Evolutionary conservation across 1,140 invertebrate species (phyloP), one percentile per base, ranked within the genome.

Genomic region (Trachymyrmex septentrionalis): DNA sequence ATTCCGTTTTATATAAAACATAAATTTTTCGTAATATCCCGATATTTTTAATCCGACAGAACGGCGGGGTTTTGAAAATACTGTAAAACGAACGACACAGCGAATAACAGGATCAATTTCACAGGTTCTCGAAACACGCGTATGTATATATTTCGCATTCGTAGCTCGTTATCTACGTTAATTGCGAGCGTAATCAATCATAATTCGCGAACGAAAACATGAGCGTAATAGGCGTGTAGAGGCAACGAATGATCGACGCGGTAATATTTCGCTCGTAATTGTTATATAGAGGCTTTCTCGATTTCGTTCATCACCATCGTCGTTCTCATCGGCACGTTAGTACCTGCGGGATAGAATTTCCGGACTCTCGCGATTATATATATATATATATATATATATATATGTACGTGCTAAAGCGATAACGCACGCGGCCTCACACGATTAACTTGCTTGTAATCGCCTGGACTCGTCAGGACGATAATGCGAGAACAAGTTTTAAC

Each of bases 401-500:
- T n/a, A n/a, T n/a, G n/a, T n/a, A n/a, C n/a, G 27, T 69, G 73
- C 66, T 86, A 72, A 66, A 48, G 53, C 50, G 55, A 53, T 66
- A 72, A 59, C 78, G 55, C 64, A 48, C 81, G 67, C 61, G 50
- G 34, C 71, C 53, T 12, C 64, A 76, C 61, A 7, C 38, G 86
- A 53, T 86, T 90, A 90, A 87, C 86, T 87, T 59, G 66, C 50
- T 55, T 44, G 78, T 90, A 91, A 91, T 86, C 86, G 90, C 76
- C 55, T 38, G 30, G 59, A 69, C 55, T 85, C 34, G 69, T 77
- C 71, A 64, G 76, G 61, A 87, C 69, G 88, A 91, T 89, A 89
- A 89, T 82, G 85, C 61, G 77, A 69, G 88, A 90, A 86, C 71
- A 64, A 88, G 85, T 90, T 73, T 91, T 90, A 92, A 92, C 87